Base-by-base conservation (phyloP, 1,140 invertebrate genomes). In the Ceratoteleas bidentatus region DNA sequence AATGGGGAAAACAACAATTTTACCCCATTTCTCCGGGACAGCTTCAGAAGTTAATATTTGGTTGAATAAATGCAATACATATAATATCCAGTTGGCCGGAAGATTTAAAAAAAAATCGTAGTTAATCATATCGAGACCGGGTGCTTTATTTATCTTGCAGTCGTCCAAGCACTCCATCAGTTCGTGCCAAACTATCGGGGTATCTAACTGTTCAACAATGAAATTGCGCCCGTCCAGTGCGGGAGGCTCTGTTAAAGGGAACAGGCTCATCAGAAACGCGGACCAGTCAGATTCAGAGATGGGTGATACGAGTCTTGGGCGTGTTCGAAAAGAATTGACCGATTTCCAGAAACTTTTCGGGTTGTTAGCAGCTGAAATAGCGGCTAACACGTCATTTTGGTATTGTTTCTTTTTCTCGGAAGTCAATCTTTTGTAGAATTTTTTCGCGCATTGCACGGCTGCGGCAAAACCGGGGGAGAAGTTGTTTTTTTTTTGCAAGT, bases 61-160 rank as follows among this genome's bases (percentile, higher is more conserved):
- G 11, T 45, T 45, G 11, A 45, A 45, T n/a, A 45, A 45, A 6
- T 1, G 2, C 2, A 6, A n/a, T 6, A 45, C 6, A n/a, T n/a
- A 45, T 13, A 45, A 45, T 0, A 45, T n/a, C 43, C 43, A 45
- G 6, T 45, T 45, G 6, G 10, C 6, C 10, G 43, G 43, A n/a
- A 45, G 11, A n/a, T 45, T 10, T 45, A 9, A 9, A 13, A 9
- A 45, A n/a, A 45, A 45, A n/a, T n/a, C n/a, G n/a, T n/a, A 45
- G 6, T n/a, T n/a, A n/a, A 45, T 45, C 10, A 2, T 1, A 6
- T 45, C 43, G n/a, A 13, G 10, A n/a, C n/a, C 43, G 5, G 43
- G 43, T n/a, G 43, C 43, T 45, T 45, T 45, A n/a, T 45, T 45
- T n/a, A n/a, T n/a, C n/a, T 45, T 45, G 13, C 43, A 45, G 43